These are phyloP conservation scores for Drosophila sp. DNA, from an alignment of 1,140 invertebrate species.

Conservation along the genomic window DNA sequence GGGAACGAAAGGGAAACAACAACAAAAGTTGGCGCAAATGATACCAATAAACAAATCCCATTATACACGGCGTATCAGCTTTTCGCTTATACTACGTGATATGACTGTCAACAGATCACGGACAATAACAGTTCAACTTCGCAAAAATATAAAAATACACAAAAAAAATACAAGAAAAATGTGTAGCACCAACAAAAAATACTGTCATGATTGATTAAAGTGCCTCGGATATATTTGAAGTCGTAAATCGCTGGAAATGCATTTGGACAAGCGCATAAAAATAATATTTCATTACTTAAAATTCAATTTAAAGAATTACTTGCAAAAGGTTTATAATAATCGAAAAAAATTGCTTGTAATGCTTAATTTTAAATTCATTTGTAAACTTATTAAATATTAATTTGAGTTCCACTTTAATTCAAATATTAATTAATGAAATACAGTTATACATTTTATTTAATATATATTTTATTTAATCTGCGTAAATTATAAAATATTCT, in stretches of 20 bases:
- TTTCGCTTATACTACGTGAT: conserved; percentile 83
- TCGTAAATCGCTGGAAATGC: conserved; percentile 7
- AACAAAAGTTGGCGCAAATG: conserved; percentile 77
- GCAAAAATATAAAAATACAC: conserved; percentile 28
- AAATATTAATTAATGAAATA: no score
- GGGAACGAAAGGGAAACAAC: conserved; percentile 27
- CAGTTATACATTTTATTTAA: no score
- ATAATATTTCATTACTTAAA: conserved; percentile 1
- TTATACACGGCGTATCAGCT: conserved; percentile 84
- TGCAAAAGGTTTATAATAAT: no score
- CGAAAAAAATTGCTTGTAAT: no score
- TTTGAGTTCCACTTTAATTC: no score
- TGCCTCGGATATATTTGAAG: conserved; percentile 6
- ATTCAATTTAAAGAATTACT: background rate
- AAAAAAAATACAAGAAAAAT: conserved; percentile 16
- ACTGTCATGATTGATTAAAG: conserved; percentile 8
- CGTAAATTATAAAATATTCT: no score
- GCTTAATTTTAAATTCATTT: background rate
- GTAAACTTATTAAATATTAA: no score
- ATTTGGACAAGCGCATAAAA: conserved; percentile 21
- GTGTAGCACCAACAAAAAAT: conserved; percentile 1
- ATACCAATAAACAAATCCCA: conserved; percentile 85
- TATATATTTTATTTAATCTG: no score
- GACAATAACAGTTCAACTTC: conserved; percentile 28
- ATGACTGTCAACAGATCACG: conserved; percentile 66